phyloP scores from a whole-genome alignment of 1,140 invertebrate species.

The Drosophila gunungcola region DNA sequence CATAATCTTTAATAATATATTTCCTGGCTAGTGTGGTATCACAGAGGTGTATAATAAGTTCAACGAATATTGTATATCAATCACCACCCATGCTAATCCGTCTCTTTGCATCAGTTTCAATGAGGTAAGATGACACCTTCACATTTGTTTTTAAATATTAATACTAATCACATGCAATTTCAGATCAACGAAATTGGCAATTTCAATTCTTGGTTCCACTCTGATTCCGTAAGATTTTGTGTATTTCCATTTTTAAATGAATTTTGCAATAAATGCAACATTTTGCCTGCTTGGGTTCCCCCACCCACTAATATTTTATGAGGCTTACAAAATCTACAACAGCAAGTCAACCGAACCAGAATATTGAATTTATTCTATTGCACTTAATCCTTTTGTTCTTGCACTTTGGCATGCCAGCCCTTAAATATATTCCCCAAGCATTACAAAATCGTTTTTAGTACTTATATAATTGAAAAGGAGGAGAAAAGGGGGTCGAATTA shows the following conservation, averaged over 20 bases:
- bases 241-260: neutral
- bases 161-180: too few relatives aligned
- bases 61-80: neutral
- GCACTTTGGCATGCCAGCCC: conserved; percentile 3
- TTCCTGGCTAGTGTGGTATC: neutral
- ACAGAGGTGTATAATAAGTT: neutral
- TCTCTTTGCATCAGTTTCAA: neutral
- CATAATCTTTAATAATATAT: neutral
- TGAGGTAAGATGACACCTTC: neutral
- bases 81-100: neutral
- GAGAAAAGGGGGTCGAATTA: too few relatives aligned
- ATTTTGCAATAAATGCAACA: neutral
- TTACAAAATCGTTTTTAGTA: neutral
- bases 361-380: neutral
- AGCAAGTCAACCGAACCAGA: neutral
- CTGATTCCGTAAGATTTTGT: neutral
- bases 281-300: neutral
- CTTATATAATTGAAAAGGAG: too few relatives aligned
- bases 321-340: too few relatives aligned
- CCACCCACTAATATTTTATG: too few relatives aligned
- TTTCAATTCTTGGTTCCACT: accelerated
- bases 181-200: neutral
- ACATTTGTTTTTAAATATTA: too few relatives aligned
- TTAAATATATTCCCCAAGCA: conserved; percentile 3
- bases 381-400: neutral